These are phyloP conservation scores for Saccopteryx bilineata DNA, from an alignment of 2,113 vertebrate species.

Conservation along the genomic window DNA sequence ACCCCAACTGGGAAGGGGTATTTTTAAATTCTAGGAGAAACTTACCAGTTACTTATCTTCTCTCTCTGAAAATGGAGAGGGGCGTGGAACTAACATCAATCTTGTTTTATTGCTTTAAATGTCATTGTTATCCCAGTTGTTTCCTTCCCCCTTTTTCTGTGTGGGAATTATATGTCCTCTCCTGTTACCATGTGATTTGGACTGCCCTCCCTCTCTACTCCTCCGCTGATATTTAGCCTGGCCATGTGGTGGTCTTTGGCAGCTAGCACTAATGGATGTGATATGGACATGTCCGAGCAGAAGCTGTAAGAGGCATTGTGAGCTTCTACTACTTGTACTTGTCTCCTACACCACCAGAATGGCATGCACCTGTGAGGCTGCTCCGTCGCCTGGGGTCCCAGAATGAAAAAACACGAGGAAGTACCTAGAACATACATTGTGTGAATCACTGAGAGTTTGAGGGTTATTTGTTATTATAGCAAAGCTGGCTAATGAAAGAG, in stretches of 20 bases:
- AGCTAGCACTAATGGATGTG: background rate
- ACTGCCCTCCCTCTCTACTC: background rate
- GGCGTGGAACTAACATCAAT: background rate
- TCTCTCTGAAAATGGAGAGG: constrained; percentile 24
- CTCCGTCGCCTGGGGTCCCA: background rate
- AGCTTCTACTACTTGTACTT: background rate
- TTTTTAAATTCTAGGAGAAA: background rate
- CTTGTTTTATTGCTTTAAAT: background rate
- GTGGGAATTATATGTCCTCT: background rate
- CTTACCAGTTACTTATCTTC: background rate
- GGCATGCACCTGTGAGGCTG: background rate
- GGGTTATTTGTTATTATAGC: background rate
- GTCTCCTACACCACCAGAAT: background rate
- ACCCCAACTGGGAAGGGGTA: background rate
- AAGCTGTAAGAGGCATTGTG: background rate
- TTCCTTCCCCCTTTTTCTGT: background rate
- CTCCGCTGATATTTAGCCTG: background rate
- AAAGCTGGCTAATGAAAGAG: background rate
- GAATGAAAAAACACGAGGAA: background rate
- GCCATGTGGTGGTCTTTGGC: background rate
- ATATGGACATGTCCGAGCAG: background rate
- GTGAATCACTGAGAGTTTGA: background rate
- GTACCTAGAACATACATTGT: background rate
- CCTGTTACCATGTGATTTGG: background rate
- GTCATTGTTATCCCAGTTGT: background rate